A percentile compares a stretch with the other conserved stretches of the same genome.
phyloP scores from a whole-genome alignment of 2,888 invertebrate genomes.

The Schizaphis graminum region DNA sequence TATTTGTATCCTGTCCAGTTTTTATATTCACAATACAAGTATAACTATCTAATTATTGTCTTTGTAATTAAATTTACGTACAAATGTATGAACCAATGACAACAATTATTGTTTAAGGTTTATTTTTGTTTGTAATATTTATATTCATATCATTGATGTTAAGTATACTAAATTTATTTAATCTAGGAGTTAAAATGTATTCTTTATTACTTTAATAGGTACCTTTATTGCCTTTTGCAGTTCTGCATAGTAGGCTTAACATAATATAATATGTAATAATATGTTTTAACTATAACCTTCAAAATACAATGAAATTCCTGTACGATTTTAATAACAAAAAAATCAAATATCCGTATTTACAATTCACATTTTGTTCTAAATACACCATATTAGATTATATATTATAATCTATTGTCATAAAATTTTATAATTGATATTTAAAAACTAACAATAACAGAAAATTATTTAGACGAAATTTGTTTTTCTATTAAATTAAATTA shows the following conservation, averaged over 20 bases:
- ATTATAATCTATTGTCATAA: constrained; percentile 36
- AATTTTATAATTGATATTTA: constrained; percentile 51
- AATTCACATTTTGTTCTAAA: constrained; percentile 12
- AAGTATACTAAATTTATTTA: background rate
- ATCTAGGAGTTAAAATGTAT: background rate
- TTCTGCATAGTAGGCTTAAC: background rate
- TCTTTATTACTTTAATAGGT: background rate
- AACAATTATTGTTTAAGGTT: background rate
- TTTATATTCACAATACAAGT: background rate
- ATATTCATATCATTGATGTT: background rate
- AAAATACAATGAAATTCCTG: constrained; percentile 57
- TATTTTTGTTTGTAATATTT: background rate
- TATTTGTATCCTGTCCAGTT: background rate
- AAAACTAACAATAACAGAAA: constrained; percentile 40
- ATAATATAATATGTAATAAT: constrained; percentile 37
- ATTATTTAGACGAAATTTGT: background rate
- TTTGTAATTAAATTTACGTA: background rate
- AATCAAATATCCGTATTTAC: constrained; percentile 46
- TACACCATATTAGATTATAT: background rate
- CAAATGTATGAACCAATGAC: background rate
- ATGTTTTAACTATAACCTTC: constrained; percentile 41
- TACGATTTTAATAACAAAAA: constrained; percentile 36
- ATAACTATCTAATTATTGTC: background rate
- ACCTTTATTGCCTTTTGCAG: background rate
- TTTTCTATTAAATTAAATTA: background rate